These are phyloP conservation scores for Phalacrocorax pelagicus DNA, from an alignment of 2,113 vertebrate species.

Conservation along the genomic window DNA sequence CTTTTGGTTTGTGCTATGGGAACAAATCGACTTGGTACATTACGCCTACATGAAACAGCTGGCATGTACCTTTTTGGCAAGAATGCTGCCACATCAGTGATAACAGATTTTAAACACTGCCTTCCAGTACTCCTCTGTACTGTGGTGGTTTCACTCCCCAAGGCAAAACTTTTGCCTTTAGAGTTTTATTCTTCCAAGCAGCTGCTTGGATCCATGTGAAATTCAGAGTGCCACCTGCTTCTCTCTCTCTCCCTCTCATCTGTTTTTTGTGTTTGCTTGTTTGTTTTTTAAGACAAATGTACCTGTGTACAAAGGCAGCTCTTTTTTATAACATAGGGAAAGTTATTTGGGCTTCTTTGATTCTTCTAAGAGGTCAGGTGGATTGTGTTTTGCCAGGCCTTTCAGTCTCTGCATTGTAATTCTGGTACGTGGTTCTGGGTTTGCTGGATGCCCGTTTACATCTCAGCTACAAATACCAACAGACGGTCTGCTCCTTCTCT, in stretches of 20 bases:
- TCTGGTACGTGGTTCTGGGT: not conserved
- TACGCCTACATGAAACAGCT: not conserved
- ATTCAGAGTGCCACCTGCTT: not conserved
- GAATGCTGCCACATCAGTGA: not conserved
- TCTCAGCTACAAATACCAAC: not conserved
- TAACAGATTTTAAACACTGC: not conserved
- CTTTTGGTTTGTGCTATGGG: not conserved
- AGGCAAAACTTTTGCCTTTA: not conserved
- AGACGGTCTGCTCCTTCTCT: not conserved
- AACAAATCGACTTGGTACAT: not conserved
- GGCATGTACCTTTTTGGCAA: not conserved
- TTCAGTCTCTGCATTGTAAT: not conserved
- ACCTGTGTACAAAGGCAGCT: not conserved
- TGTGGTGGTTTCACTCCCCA: not conserved
- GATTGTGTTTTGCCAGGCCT: not conserved
- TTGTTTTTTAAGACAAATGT: not conserved
- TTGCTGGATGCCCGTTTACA: not conserved
- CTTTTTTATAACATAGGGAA: not conserved
- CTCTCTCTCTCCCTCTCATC: not conserved
- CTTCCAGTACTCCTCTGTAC: not conserved
- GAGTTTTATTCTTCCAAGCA: not conserved
- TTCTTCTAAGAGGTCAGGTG: not conserved
- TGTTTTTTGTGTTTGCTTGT: not conserved
- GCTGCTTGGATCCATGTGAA: not conserved
- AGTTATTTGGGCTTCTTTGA: not conserved